Base-by-base conservation (phyloP, 2,888 invertebrate genomes). In the Megalurothrips usitatus region DNA sequence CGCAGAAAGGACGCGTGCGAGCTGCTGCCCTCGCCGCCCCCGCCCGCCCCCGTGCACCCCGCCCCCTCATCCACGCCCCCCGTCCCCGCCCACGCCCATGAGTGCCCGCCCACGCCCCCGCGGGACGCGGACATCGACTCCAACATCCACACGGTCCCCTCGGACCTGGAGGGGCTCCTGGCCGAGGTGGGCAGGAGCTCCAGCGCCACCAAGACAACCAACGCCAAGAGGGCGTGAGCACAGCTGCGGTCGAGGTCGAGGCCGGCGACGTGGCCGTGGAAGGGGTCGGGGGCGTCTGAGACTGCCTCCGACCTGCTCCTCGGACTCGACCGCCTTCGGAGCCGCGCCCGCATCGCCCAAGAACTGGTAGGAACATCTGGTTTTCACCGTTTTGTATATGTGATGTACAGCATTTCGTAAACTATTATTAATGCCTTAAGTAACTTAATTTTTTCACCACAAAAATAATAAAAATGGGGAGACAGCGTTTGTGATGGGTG, bases 111-210 rank as follows among this genome's bases (percentile, higher is more conserved):
- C 12, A 81, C 68, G 52, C 81, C 79, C n/a, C 78, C 80, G 78
- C 79, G 79, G 1, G 82, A 82, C 8, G 84, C 85, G 84, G 87
- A 88, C 85, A 89, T 89, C 82, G 90, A 89, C 86, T 90, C 90
- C 83, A 90, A 90, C 85, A 86, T 90, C 79, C 90, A 91, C 86
- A 91, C 90, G 85, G 90, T 91, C 86, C 91, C 91, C 84, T 90
- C 90, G 80, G 91, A 91, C 86, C 87, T 91, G 85, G 91, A 91
- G 85, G 91, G 91, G 82, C 87, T 91, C 52, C 87, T 91, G 79
- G 68, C 68, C 23, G 68, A 75, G 68, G 68, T 75, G 23, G 68
- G 23, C 58, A 58, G 19, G 19, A 17, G 19, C 58, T 19, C 17
- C 6, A 19, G 6, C 58, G 58, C 58, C 58, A 4, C 58, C 58